Evolutionary conservation across 2,113 vertebrate genomes (phyloP), one percentile per base, ranked within the genome.

Genomic region (Dicerorhinus sumatrensis): DNA sequence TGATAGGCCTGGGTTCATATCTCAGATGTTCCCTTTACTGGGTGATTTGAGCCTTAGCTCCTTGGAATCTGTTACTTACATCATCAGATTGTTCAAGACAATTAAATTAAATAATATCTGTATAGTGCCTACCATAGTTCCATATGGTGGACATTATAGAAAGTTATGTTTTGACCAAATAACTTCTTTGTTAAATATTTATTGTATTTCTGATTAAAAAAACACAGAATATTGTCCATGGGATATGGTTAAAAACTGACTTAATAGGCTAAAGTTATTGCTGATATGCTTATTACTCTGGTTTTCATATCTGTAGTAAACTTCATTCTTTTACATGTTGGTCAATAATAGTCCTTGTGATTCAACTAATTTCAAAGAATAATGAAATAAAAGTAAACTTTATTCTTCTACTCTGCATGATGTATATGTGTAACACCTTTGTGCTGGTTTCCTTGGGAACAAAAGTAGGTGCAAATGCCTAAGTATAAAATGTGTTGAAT

Each of bases 371-470:
- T 95, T 84, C 48, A 81, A 84, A 79, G 14, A 65, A 60, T 48
- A 36, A 77, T 76, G 12, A 81, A 58, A 62, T 81, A 67, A 84
- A 97, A 56, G 23, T 89, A 67, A 96, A 60, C 3, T 76, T 62
- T 89, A 29, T n/a, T 82, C 1, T 94, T 69, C 12, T 84, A 1
- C 11, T 69, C 87, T 93, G 51, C 7, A 4, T 70, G 20, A 51
- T 60, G 16, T 14, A 48, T 73, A 73, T 82, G 17, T 33, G 8
- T 75, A 51, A 48, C 21, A 93, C 20, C 7, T 96, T 96, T 94
- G 4, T 86, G 20, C 0, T 63, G 16, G 60, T 97, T 97, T 98
- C 82, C 63, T 93, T 97, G 91, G 93, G 79, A 98, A 97, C 46
- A 93, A 96, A 96, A 89, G 29, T 58, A 97, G 73, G 14, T 93